Base-by-base conservation (phyloP, 2,113 vertebrate genomes). In the Gyps fulvus region DNA sequence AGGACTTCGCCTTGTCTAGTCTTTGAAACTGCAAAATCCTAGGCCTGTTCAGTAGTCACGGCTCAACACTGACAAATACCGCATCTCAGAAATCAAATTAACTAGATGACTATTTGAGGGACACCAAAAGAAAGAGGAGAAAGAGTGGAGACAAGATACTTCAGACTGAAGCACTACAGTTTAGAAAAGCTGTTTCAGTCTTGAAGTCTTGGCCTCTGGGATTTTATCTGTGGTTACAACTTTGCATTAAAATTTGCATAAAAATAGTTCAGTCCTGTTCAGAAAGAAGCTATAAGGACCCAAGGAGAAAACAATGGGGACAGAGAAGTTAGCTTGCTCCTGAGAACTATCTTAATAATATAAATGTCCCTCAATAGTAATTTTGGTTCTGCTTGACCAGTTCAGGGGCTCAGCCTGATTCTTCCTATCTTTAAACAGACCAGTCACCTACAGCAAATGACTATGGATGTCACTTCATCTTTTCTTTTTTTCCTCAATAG, bases 161-260 rank as follows among this genome's bases (percentile, higher is more conserved):
- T 54, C 31, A 87, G 52, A 52, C 25, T 61, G 49, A 91, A 93
- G 43, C 25, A 49, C 36, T 85, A 87, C 12, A 13, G 32, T 61
- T 94, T 42, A 77, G 11, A 90, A 72, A 42, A 93, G 54, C 27
- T 83, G 71, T 93, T 82, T 83, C 40, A 90, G 36, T 43, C 73
- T 67, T 62, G 22, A 87, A 13, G 11, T 23, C 32, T 54, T 72
- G 19, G 58, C 62, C 55, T 73, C 66, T 80, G 55, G 87, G 74
- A 93, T 93, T 90, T 93, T 80, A 72, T 50, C 65, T 42, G 45
- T 84, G 57, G 55, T 85, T 81, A 85, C 12, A 90, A 38, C 26
- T 93, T 96, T 94, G 62, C 66, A 90, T 80, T 54, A 70, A 73
- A 13, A 92, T 93, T 94, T 96, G 62, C 87, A 93, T 83, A 6